phyloP scores from a whole-genome alignment of 2,113 vertebrate species.

The Gasterosteus nipponicus region DNA sequence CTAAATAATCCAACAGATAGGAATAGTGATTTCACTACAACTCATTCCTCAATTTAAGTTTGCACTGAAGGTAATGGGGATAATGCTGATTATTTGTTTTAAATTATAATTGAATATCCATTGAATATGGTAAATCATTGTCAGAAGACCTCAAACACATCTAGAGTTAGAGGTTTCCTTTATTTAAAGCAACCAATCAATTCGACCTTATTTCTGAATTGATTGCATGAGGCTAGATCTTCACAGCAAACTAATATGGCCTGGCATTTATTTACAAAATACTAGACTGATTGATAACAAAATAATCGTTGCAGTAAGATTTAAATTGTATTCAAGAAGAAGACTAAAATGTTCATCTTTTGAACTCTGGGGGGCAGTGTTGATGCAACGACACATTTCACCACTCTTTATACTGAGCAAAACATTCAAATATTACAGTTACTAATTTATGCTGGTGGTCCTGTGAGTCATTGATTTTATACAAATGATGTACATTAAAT shows the following conservation, averaged over 20 bases:
- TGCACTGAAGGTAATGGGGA: neutral
- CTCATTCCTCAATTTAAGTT: slow-evolving; percentile 27
- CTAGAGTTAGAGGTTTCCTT: neutral
- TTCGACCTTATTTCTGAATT: neutral
- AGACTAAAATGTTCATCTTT: slow-evolving; percentile 17
- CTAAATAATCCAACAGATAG: slow-evolving; percentile 53
- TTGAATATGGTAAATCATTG: neutral
- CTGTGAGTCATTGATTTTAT: neutral
- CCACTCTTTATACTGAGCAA: neutral
- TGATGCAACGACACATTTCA: slow-evolving; percentile 58
- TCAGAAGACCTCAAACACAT: neutral
- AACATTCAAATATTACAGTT: neutral
- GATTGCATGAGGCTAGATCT: neutral
- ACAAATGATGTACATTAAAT: neutral
- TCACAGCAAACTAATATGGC: neutral
- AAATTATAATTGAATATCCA: neutral
- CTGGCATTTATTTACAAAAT: neutral
- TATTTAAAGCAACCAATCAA: neutral
- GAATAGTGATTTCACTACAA: slow-evolving; percentile 27
- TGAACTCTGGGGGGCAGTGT: slow-evolving; percentile 78
- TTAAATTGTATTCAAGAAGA: neutral
- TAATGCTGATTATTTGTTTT: slow-evolving; percentile 3
- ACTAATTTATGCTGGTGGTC: neutral
- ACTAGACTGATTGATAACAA: neutral
- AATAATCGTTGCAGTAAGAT: neutral